A percentile compares a stretch with the other conserved stretches of the same genome.
Conservation (phyloP, 1,140 invertebrate species). For the Andrena cerasifolii region DNA sequence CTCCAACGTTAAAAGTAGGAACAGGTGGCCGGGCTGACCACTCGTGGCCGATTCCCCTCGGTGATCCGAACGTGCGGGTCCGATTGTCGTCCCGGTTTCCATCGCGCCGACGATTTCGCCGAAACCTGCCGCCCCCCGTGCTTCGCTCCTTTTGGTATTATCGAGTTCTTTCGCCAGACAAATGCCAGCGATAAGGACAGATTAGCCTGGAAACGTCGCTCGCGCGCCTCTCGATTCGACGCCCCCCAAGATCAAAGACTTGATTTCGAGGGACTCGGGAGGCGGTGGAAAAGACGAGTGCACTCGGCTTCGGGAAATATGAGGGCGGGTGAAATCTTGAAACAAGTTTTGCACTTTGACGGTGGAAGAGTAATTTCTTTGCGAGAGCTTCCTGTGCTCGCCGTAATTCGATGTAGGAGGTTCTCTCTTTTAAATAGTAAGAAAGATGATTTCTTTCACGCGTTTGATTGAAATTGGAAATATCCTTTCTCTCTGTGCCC, state of each 20-base stretch:
- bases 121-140: background rate
- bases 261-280: background rate
- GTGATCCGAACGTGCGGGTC: constrained; percentile 9
- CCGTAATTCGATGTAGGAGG: no score
- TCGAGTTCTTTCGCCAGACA: background rate
- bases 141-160: background rate
- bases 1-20: constrained; percentile 7
- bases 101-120: constrained; percentile 24
- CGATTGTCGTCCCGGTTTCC: constrained; percentile 22
- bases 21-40: constrained; percentile 13
- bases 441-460: no score
- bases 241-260: no score
- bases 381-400: no score
- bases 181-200: constrained; percentile 23
- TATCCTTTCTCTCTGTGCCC: constrained; percentile 21
- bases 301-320: no score
- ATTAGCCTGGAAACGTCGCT: constrained; percentile 46
- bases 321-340: no score
- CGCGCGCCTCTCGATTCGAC: background rate
- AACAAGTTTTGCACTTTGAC: no score
- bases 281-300: no score
- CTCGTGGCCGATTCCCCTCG: background rate
- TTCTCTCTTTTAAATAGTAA: no score
- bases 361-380: no score
- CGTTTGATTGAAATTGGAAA: no score